Base-by-base conservation (phyloP, 2,888 invertebrate species). In the Phymatocera aterrima region DNA sequence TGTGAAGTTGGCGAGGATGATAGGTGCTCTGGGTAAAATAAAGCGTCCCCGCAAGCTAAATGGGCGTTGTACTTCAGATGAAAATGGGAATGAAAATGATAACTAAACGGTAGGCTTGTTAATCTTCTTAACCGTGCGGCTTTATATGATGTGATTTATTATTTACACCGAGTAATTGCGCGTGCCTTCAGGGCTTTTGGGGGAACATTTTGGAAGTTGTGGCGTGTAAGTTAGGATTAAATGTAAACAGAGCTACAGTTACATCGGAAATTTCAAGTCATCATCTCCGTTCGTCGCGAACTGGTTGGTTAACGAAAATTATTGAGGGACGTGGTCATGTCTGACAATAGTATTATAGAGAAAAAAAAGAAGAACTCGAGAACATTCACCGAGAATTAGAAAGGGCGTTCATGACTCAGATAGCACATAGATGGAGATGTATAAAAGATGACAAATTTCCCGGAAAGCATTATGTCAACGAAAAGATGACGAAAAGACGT, bases 91-190 rank as follows among this genome's bases (percentile, higher is more conserved):
- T 60, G 57, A 57, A 40, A 60, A 75, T 72, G 72, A 72, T 57
- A 37, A 75, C 54, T 43, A 24, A 57, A 60, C 75, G 75, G 40
- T 48, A 12, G 43, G 75, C 21, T 75, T 24, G 75, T 75, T 40
- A 75, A 57, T 37, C 57, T 75, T 40, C 57, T 75, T 24, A 60
- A 75, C 57, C 57, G 57, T n/a, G n/a, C 34, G 40, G 37, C 31
- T 75, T 54, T 28, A 48, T 57, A 31, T 43, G 57, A 31, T 75
- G 18, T 75, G 75, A 75, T 75, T 75, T 40, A 75, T 75, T 75
- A 75, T 75, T 75, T 28, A 75, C 57, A 75, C 4, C 57, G 75
- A 40, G 40, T 57, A 75, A 75, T 75, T 75, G 48, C 75, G 18
- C 57, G 75, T 75, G 40, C 40, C 75, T 75, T 21, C 6, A 34